Evolutionary conservation across 2,797 vertebrate genomes (phyloP).

Genomic region (Peromyscus eremicus): DNA sequence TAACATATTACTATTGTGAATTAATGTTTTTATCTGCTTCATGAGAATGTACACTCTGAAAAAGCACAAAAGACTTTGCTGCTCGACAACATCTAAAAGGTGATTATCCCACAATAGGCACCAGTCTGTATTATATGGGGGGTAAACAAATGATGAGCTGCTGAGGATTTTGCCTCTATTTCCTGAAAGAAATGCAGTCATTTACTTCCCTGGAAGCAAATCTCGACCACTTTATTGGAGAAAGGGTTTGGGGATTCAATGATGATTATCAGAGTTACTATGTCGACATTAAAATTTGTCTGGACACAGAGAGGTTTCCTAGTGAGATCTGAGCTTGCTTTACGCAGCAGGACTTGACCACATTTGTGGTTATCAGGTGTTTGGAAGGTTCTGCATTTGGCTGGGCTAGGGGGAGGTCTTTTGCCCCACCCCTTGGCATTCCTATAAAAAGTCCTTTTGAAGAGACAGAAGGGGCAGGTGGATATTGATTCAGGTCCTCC

Average conservation of each 20-base stretch:
- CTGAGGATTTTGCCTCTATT: background rate
- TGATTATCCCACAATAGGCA: background rate
- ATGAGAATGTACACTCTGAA: background rate
- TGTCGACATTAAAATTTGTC: background rate
- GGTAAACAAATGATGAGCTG: background rate
- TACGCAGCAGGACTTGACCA: too few relatives aligned
- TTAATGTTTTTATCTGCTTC: background rate
- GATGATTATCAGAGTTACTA: background rate
- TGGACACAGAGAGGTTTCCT: too few relatives aligned
- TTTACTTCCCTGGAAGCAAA: slow-evolving; percentile 23
- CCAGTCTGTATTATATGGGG: background rate
- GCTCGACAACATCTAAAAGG: background rate
- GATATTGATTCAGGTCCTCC: too few relatives aligned
- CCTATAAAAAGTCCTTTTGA: too few relatives aligned
- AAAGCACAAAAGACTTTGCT: background rate
- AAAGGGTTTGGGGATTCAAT: background rate
- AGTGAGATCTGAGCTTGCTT: too few relatives aligned
- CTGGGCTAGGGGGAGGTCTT: too few relatives aligned
- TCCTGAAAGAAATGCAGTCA: background rate
- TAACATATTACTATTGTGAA: background rate
- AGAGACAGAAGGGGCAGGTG: too few relatives aligned
- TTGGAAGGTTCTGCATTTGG: too few relatives aligned
- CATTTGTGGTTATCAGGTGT: too few relatives aligned
- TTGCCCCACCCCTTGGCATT: too few relatives aligned
- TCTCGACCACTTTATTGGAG: background rate